These are phyloP conservation scores for Polyploca ridens DNA, from an alignment of 2,888 invertebrate genomes.

Conservation along the genomic window DNA sequence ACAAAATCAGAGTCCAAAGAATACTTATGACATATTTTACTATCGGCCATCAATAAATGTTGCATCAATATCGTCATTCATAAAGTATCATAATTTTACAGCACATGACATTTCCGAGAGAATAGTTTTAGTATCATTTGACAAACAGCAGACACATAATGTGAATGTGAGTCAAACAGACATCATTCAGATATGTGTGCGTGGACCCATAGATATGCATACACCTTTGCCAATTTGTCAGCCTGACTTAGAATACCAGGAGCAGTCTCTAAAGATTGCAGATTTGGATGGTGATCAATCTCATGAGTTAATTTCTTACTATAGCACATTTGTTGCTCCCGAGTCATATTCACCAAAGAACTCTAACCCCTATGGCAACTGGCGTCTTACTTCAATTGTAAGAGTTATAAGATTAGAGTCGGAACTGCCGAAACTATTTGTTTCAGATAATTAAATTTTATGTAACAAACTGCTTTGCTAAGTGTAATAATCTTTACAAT, in stretches of 20 bases:
- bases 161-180: slow-evolving; percentile 92
- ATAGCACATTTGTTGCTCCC: slow-evolving; percentile 85
- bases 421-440: slow-evolving; percentile 89
- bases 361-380: slow-evolving; percentile 71
- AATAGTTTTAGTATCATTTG: slow-evolving; percentile 91
- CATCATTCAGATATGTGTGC: slow-evolving; percentile 88
- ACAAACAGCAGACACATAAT: slow-evolving; percentile 88
- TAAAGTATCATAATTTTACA: slow-evolving; percentile 77
- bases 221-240: slow-evolving; percentile 85
- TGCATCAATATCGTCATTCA: slow-evolving; percentile 72
- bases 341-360: slow-evolving; percentile 66
- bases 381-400: slow-evolving; percentile 88
- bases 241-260: slow-evolving; percentile 89
- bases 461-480: neutral
- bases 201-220: slow-evolving; percentile 62
- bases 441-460: slow-evolving; percentile 58
- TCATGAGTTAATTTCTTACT: slow-evolving; percentile 91
- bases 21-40: slow-evolving; percentile 71
- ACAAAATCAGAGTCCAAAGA: slow-evolving; percentile 77
- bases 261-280: slow-evolving; percentile 88
- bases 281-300: slow-evolving; percentile 91
- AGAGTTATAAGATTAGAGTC: slow-evolving; percentile 89
- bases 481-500: neutral
- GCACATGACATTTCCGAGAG: slow-evolving; percentile 87
- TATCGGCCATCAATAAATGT: slow-evolving; percentile 66